A percentile compares a stretch with the other conserved stretches of the same genome.
phyloP scores from a whole-genome alignment of 2,888 invertebrate species.

The Trisateles emortualis region DNA sequence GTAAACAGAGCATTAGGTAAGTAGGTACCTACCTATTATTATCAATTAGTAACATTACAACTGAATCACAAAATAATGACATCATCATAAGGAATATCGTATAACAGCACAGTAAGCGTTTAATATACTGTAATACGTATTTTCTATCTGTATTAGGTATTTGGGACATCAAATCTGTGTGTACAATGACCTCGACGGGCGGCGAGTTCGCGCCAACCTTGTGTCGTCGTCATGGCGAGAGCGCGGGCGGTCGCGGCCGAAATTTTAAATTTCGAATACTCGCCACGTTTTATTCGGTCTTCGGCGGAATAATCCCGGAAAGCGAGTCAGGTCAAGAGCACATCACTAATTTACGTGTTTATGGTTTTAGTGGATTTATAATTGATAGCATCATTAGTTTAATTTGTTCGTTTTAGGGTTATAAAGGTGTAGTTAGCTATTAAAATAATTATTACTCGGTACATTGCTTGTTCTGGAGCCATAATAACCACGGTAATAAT shows the following conservation, averaged over 20 bases:
- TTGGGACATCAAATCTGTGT: constrained; percentile 78
- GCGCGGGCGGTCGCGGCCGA: constrained; percentile 58
- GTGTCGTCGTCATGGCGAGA: constrained; percentile 56
- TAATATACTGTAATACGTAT: constrained; percentile 34
- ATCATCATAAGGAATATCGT: constrained; percentile 49
- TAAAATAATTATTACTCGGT: neutral
- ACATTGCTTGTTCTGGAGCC: no score
- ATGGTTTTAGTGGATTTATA: constrained; percentile 34
- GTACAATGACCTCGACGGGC: constrained; percentile 78
- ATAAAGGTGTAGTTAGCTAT: constrained; percentile 6
- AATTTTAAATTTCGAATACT: constrained; percentile 50
- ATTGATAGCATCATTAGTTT: constrained; percentile 24
- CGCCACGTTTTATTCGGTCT: constrained; percentile 35
- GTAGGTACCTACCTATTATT: no score
- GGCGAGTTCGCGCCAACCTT: constrained; percentile 74
- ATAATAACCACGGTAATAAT: no score
- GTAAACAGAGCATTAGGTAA: constrained; percentile 34
- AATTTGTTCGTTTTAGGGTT: constrained; percentile 15
- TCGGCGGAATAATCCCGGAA: constrained; percentile 47
- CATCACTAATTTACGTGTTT: constrained; percentile 46
- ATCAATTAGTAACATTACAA: constrained; percentile 37
- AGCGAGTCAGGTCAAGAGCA: constrained; percentile 42
- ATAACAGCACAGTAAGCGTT: constrained; percentile 38
- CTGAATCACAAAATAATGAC: constrained; percentile 47
- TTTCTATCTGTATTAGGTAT: constrained; percentile 70